Conservation (phyloP, 2,797 vertebrate genomes). For the Coregonus sp. region DNA sequence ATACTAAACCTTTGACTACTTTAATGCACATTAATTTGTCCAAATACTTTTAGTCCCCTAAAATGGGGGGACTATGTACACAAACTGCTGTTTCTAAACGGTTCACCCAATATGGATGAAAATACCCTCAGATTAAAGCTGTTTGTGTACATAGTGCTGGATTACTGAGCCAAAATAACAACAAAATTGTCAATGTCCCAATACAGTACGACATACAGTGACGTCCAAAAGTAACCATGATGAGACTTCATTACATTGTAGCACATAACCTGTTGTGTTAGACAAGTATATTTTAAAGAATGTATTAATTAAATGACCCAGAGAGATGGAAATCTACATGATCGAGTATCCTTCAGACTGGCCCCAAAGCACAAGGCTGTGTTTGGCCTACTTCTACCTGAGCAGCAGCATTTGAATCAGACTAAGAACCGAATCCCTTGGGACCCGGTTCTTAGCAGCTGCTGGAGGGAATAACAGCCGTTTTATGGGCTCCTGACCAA, state of each 20-base stretch:
- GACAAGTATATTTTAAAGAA: neutral
- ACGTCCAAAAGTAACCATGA: neutral
- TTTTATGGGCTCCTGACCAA: too few relatives aligned
- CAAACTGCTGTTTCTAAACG: too few relatives aligned
- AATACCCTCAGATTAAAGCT: too few relatives aligned
- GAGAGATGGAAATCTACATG: neutral
- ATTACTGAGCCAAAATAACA: neutral
- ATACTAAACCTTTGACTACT: too few relatives aligned
- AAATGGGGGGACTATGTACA: too few relatives aligned
- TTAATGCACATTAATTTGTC: too few relatives aligned
- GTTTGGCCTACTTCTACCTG: constrained; percentile 55
- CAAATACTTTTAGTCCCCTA: too few relatives aligned
- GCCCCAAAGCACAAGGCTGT: neutral
- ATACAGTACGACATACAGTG: neutral
- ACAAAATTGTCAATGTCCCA: neutral
- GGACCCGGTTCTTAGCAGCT: constrained; percentile 12
- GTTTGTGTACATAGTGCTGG: too few relatives aligned
- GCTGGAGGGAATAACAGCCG: too few relatives aligned
- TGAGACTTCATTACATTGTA: neutral
- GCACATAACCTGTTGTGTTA: neutral
- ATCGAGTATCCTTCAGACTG: constrained; percentile 50
- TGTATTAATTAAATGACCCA: constrained; percentile 35
- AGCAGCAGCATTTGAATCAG: constrained; percentile 37
- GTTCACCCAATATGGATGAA: too few relatives aligned
- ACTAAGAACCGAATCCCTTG: constrained; percentile 14